phyloP scores from a whole-genome alignment of 2,113 vertebrate genomes.

The Austrofundulus limnaeus region DNA sequence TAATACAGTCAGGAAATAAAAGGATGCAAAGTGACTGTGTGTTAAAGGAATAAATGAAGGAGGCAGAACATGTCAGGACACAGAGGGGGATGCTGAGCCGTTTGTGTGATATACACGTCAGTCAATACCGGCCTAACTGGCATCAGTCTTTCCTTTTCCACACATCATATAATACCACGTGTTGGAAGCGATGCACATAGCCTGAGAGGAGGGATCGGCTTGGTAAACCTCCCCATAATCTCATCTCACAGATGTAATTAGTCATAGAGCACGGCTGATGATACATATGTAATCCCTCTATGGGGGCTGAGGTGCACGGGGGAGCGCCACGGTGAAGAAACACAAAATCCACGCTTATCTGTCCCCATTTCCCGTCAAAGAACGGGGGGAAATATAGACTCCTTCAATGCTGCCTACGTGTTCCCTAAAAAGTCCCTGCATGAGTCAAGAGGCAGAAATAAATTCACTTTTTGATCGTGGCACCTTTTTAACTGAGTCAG shows the following conservation, averaged over 20 bases:
- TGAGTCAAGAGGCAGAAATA: conserved; percentile 64
- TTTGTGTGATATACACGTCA: conserved; percentile 46
- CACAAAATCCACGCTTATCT: conserved; percentile 69
- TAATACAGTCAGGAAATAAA: background rate
- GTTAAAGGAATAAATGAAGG: background rate
- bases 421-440: conserved; percentile 59
- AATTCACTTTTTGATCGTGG: conserved; percentile 48
- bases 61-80: background rate
- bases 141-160: conserved; percentile 50
- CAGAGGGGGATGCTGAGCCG: conserved; percentile 6
- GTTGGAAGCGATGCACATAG: conserved; percentile 72
- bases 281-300: conserved; percentile 80
- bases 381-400: conserved; percentile 21
- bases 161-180: conserved; percentile 61
- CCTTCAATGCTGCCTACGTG: conserved; percentile 53
- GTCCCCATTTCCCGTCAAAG: conserved; percentile 52
- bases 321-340: conserved; percentile 63
- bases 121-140: conserved; percentile 52
- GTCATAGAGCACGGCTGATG: conserved; percentile 79
- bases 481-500: conserved; percentile 30
- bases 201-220: conserved; percentile 74
- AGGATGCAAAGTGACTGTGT: background rate
- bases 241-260: conserved; percentile 83
- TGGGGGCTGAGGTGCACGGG: conserved; percentile 70
- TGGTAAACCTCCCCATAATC: conserved; percentile 79